Evolutionary conservation across 2,113 vertebrate species (phyloP), one percentile per base, ranked within the genome.

Genomic region (Peromyscus polionotus): DNA sequence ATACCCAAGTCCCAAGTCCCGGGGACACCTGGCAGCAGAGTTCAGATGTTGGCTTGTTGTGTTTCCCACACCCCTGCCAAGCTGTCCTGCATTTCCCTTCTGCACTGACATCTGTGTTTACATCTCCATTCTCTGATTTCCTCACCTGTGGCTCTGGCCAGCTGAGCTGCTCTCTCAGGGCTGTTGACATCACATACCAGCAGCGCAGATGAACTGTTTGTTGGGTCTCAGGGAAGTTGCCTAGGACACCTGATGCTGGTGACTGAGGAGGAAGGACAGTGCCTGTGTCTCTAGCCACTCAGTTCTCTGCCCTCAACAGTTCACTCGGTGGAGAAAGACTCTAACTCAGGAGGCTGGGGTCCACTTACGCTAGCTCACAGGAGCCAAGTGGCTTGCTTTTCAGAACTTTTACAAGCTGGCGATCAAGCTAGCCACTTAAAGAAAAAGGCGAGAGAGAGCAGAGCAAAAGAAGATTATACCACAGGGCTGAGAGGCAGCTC

Each of bases 121-220:
- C 86, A 48, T 90, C 11, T 68, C 63, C 19, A 0, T 54, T 67
- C 91, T 77, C 36, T 63, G 63, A 76, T 90, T 22, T 91, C 94
- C 80, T 68, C 96, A 96, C 93, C 93, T 97, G 95, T 16, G 0
- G 57, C 94, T 67, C 73, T 51, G 84, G 75, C 70, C 90, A 63
- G 96, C 93, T 87, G 85, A 83, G 45, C 61, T 42, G 20, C 91
- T 65, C 33, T 13, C 3, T 61, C 75, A 73, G 42, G 19, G 11
- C 28, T 93, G 88, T 89, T 94, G 91, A 83, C 79, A 93, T 76
- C 93, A 94, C 93, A 89, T 9, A 17, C 1, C 28, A 54, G 45
- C 88, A 59, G 33, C 20, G n/a, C 93, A 42, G 79, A 59, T 73
- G 28, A 33, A 42, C 57, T 51, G 48, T 94, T 94, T 70, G 73